Conservation (phyloP, 1,140 invertebrate species). For the Drosophila eugracilis region DNA sequence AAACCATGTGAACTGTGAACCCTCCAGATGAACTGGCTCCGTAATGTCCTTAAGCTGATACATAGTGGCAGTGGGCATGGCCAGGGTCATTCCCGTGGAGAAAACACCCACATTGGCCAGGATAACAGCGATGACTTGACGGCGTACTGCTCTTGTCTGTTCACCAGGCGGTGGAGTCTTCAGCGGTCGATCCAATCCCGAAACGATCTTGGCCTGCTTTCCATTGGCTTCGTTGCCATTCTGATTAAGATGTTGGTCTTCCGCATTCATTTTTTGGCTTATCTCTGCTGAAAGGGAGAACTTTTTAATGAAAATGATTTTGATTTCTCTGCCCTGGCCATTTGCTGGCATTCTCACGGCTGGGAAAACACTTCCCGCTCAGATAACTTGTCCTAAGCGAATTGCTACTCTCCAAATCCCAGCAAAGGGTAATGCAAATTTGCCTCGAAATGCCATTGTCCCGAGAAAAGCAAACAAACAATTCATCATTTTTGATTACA, state of each 20-base stretch:
- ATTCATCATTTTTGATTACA: constrained; percentile 9
- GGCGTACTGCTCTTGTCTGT: constrained; percentile 61
- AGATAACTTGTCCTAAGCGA: constrained; percentile 2
- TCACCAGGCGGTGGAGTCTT: constrained; percentile 65
- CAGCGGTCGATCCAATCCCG: constrained; percentile 46
- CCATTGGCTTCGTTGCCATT: constrained; percentile 20
- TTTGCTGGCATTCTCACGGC: constrained; percentile 4
- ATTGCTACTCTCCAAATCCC: background rate
- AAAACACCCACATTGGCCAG: constrained; percentile 76
- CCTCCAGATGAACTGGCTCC: constrained; percentile 49
- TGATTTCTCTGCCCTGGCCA: constrained; percentile 1
- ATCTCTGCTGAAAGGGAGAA: background rate
- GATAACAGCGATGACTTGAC: constrained; percentile 71
- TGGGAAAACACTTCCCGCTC: constrained; percentile 1
- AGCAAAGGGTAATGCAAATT: constrained; percentile 15
- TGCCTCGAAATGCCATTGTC: background rate
- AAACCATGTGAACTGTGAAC: constrained; percentile 73
- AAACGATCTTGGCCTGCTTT: constrained; percentile 45
- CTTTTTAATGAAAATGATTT: background rate
- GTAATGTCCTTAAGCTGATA: constrained; percentile 49
- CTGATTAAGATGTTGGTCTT: constrained; percentile 1
- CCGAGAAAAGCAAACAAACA: constrained; percentile 4
- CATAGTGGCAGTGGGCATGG: constrained; percentile 71
- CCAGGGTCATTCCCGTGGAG: constrained; percentile 69
- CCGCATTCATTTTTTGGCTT: constrained; percentile 14